Evolutionary conservation across 2,113 vertebrate species (phyloP).

Genomic region (Coryphaenoides rupestris): DNA sequence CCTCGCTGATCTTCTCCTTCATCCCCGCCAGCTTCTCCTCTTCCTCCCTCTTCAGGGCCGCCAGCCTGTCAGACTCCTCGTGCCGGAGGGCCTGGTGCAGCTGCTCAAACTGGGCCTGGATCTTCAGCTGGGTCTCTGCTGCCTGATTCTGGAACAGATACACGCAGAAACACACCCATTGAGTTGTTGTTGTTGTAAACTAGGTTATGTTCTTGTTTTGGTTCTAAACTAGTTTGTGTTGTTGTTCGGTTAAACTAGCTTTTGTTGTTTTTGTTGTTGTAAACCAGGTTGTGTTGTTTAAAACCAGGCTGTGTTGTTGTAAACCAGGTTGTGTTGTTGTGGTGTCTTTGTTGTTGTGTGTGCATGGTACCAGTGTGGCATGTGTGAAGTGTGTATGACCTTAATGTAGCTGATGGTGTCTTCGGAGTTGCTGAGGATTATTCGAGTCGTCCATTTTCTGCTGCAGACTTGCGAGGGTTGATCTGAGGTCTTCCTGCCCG

Average conservation of each 20-base stretch:
- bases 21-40: conserved; percentile 45
- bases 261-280: too few species aligned
- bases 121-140: conserved; percentile 42
- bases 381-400: conserved; percentile 44
- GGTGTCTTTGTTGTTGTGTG: too few species aligned
- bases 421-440: conserved; percentile 30
- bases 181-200: too few species aligned
- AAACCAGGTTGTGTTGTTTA: too few species aligned
- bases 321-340: too few species aligned
- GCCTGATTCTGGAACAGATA: conserved; percentile 51
- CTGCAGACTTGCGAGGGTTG: conserved; percentile 50
- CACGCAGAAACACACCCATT: too few species aligned
- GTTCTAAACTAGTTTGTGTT: too few species aligned
- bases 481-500: conserved; percentile 57
- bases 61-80: conserved; percentile 57
- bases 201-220: too few species aligned
- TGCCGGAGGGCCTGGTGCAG: conserved; percentile 59
- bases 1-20: conserved; percentile 47
- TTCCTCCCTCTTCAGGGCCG: conserved; percentile 62
- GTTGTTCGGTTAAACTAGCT: too few species aligned
- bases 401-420: conserved; percentile 54
- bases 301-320: too few species aligned
- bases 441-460: conserved; percentile 50
- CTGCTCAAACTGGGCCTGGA: conserved; percentile 63
- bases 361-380: too few species aligned